Base-by-base conservation (phyloP, 2,888 invertebrate species). In the Pomacea canaliculata region DNA sequence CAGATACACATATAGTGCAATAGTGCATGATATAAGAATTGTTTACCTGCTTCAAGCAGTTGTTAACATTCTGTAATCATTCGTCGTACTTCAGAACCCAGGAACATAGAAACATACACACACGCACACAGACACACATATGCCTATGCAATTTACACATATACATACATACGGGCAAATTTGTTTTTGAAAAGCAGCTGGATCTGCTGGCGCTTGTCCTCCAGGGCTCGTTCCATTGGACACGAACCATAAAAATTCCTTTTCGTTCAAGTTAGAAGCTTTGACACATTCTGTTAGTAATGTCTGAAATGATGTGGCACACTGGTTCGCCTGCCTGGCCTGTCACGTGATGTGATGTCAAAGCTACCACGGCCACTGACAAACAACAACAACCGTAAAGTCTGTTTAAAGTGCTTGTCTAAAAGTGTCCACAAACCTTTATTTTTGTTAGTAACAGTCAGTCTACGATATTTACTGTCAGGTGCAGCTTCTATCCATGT, bases 191-290 rank as follows among this genome's bases (percentile, higher is more conserved):
- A 82, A 80, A 37, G 78, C 27, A 1, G 62, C 70, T 7, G 37
- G n/a, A 27, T 76, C 68, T 0, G 71, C 51, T 8, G 80, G 80
- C 2, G 77, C 75, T 37, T 70, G 63, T 10, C 76, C 78, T 13
- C 72, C 71, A 16, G 66, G 56, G 49, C 77, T 78, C 63, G 79
- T 79, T 8, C 80, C 80, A 65, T 82, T 79, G 23, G 80, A 78
- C 62, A 77, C 78, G 27, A 82, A 73, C 77, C 78, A 82, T 46
- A 80, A 71, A 66, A 80, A 79, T 70, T 78, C 78, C 46, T 66
- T 70, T 19, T 49, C n/a, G 16, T 27, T 51, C 7, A 79, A 27
- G 8, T 70, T 70, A 7, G 70, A 63, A 5, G 48, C 65, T 19
- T 67, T 72, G 12, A 65, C 73, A 51, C 79, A 79, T 0, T 16